A percentile compares a stretch with the other conserved stretches of the same genome.
Evolutionary conservation across 1,140 invertebrate species (phyloP).

Genomic region (Caenorhabditis briggsae): DNA sequence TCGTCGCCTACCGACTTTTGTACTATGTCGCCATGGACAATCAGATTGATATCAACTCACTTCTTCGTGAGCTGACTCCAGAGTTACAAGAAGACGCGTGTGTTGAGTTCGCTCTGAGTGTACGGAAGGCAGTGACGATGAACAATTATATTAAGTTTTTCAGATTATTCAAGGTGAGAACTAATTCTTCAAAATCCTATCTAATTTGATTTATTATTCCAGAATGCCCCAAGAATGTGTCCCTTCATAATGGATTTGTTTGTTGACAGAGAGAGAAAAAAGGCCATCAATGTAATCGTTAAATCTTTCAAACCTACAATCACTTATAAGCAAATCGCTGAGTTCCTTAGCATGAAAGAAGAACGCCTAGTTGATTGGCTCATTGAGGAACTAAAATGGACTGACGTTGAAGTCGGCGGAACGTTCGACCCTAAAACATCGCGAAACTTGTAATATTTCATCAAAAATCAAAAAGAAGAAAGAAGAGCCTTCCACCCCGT

Average conservation of each 20-base stretch:
- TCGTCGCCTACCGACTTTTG: slow-evolving; percentile 58
- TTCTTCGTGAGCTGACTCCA: slow-evolving; percentile 51
- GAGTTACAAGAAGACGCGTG: slow-evolving; percentile 33
- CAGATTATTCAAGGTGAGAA: slow-evolving; percentile 53
- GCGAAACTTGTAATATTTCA: background rate
- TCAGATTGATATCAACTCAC: slow-evolving; percentile 49
- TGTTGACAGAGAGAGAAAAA: slow-evolving; percentile 60
- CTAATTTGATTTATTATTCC: background rate
- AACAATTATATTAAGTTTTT: slow-evolving; percentile 58
- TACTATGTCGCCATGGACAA: slow-evolving; percentile 65
- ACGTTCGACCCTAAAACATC: background rate
- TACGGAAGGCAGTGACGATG: slow-evolving; percentile 40
- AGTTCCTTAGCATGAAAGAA: slow-evolving; percentile 16
- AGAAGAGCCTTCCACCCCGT: no score
- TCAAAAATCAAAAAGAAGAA: background rate
- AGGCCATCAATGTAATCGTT: slow-evolving; percentile 9
- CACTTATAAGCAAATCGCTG: slow-evolving; percentile 10
- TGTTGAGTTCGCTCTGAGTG: slow-evolving; percentile 52
- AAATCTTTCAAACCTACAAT: slow-evolving; percentile 25
- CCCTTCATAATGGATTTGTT: slow-evolving; percentile 62
- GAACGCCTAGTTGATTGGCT: slow-evolving; percentile 1
- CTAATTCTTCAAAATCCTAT: background rate
- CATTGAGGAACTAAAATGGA: slow-evolving; percentile 38
- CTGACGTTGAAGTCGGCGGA: slow-evolving; percentile 5
- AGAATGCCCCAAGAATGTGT: slow-evolving; percentile 58